These are phyloP conservation scores for Diabrotica virgifera DNA, from an alignment of 1,140 invertebrate species.

Conservation along the genomic window DNA sequence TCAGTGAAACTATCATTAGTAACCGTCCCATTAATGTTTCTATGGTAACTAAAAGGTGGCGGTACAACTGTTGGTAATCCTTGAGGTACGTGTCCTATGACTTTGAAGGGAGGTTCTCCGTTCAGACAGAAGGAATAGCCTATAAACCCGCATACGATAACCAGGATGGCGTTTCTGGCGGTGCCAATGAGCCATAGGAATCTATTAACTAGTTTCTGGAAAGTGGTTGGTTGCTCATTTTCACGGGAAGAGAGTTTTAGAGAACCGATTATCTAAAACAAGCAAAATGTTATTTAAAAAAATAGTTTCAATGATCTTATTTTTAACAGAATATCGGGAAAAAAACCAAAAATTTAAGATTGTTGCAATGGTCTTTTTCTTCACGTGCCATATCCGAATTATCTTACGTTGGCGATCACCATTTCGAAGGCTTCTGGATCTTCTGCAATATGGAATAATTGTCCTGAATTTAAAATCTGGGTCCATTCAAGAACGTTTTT, in stretches of 20 bases:
- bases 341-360: too few species aligned
- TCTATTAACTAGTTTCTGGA: constrained; percentile 55
- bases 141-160: constrained; percentile 65
- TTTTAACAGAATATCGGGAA: too few species aligned
- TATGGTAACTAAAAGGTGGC: constrained; percentile 62
- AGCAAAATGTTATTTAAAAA: too few species aligned
- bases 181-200: constrained; percentile 65
- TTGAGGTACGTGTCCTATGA: constrained; percentile 66
- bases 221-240: constrained; percentile 43
- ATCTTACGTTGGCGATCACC: too few species aligned
- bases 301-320: too few species aligned
- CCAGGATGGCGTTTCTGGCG: constrained; percentile 74
- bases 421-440: too few species aligned
- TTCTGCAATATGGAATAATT: too few species aligned
- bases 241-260: not conserved
- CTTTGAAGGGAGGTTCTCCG: constrained; percentile 53
- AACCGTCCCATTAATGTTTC: constrained; percentile 53
- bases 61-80: constrained; percentile 63
- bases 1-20: constrained; percentile 60
- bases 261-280: constrained; percentile 55
- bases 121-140: constrained; percentile 49
- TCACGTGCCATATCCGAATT: too few species aligned
- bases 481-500: too few species aligned
- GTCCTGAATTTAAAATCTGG: too few species aligned
- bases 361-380: too few species aligned